These are phyloP conservation scores for Chelmon rostratus DNA, from an alignment of 2,797 vertebrate species.

Conservation along the genomic window DNA sequence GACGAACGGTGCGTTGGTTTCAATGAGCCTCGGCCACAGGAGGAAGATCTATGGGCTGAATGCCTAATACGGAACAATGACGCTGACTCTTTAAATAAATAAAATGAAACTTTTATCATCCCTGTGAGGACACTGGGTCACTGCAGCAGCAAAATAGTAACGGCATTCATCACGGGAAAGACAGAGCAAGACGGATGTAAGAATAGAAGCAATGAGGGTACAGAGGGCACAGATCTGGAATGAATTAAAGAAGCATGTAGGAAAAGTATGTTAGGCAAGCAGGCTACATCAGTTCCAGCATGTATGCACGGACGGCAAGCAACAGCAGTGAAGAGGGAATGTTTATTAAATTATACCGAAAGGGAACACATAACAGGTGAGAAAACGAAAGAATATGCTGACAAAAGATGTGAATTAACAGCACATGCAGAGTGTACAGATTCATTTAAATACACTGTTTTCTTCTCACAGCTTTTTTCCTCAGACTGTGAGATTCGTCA, in stretches of 20 bases:
- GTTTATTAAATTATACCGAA: not conserved
- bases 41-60: slow-evolving; percentile 42
- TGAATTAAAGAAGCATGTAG: slow-evolving; percentile 9
- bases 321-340: not conserved
- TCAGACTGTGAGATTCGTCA: not conserved
- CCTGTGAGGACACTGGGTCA: slow-evolving; percentile 27
- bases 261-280: slow-evolving; percentile 13
- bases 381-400: slow-evolving; percentile 14
- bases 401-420: not conserved
- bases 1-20: slow-evolving; percentile 5
- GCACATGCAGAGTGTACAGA: not conserved
- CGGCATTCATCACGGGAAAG: slow-evolving; percentile 40
- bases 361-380: not conserved
- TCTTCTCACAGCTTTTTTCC: not conserved
- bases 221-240: not conserved
- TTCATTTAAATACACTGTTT: not conserved
- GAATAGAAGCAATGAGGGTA: slow-evolving; percentile 19
- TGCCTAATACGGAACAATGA: slow-evolving; percentile 24
- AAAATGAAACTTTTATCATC: slow-evolving; percentile 51
- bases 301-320: not conserved
- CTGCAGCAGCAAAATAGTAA: slow-evolving; percentile 15
- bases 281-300: slow-evolving; percentile 2
- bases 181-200: not conserved
- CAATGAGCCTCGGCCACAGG: not conserved
- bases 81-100: slow-evolving; percentile 40